Conservation (phyloP, 1,140 invertebrate species). For the Bursaphelenchus mucronatus region DNA sequence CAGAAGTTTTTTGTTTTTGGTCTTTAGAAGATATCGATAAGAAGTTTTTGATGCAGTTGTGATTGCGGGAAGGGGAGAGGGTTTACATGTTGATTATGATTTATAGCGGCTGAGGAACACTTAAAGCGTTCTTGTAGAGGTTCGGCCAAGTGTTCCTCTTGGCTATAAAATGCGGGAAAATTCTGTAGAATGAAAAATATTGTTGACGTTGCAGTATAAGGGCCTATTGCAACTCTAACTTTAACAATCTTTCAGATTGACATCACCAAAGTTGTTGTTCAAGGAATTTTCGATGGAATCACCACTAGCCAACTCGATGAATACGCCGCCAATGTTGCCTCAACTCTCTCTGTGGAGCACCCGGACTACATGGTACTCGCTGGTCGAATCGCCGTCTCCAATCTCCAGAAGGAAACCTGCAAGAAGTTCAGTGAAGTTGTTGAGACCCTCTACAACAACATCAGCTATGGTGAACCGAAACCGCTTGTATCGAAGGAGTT, state of each 20-base stretch:
- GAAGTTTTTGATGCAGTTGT: too few relatives aligned
- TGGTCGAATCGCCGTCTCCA: constrained; percentile 87
- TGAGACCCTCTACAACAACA: constrained; percentile 67
- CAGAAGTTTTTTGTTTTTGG: too few relatives aligned
- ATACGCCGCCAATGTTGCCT: constrained; percentile 88
- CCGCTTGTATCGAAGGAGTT: constrained; percentile 82
- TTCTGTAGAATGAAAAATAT: too few relatives aligned
- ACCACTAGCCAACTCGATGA: constrained; percentile 93
- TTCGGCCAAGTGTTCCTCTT: too few relatives aligned
- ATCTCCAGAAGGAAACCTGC: constrained; percentile 81
- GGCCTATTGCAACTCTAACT: not conserved
- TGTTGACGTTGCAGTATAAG: not conserved
- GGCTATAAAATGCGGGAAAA: too few relatives aligned
- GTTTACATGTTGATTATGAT: too few relatives aligned
- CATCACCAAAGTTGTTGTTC: constrained; percentile 71
- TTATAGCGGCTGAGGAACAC: too few relatives aligned
- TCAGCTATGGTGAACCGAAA: constrained; percentile 68
- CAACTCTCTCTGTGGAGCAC: constrained; percentile 88
- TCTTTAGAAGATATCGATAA: too few relatives aligned
- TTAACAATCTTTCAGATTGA: constrained; percentile 14
- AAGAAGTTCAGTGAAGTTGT: constrained; percentile 21
- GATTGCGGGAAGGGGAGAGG: too few relatives aligned
- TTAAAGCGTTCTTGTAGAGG: too few relatives aligned
- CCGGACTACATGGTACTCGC: constrained; percentile 92
- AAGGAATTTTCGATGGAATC: constrained; percentile 86